Evolutionary conservation across 2,888 invertebrate genomes (phyloP).

Genomic region (Eupithecia pulchellata): DNA sequence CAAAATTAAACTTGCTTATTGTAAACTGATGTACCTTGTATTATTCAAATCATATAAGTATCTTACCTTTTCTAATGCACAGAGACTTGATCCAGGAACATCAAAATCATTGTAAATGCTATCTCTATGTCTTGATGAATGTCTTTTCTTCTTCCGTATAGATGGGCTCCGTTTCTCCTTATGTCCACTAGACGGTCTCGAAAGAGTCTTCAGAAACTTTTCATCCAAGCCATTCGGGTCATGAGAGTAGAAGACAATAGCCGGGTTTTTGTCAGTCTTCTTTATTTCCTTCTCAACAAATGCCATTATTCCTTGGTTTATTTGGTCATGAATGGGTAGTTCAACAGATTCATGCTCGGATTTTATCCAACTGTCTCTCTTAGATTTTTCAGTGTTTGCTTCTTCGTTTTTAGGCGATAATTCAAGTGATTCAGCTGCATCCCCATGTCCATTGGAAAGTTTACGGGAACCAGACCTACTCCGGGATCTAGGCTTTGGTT

Average conservation of each 20-base stretch:
- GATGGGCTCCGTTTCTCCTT: slow-evolving; percentile 81
- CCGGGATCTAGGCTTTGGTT: slow-evolving; percentile 61
- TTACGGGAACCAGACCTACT: slow-evolving; percentile 73
- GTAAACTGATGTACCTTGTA: neutral
- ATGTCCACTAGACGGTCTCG: slow-evolving; percentile 79
- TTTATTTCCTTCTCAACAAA: slow-evolving; percentile 83
- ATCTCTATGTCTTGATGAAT: slow-evolving; percentile 77
- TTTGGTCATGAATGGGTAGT: slow-evolving; percentile 85
- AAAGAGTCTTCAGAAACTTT: slow-evolving; percentile 74
- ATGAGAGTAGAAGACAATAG: slow-evolving; percentile 81
- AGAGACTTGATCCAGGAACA: slow-evolving; percentile 80
- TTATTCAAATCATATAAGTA: neutral
- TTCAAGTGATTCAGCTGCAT: slow-evolving; percentile 50
- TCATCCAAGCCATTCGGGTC: slow-evolving; percentile 81
- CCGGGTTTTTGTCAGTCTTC: slow-evolving; percentile 79
- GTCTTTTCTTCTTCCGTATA: slow-evolving; percentile 78
- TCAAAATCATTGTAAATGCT: slow-evolving; percentile 81
- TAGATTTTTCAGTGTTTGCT: slow-evolving; percentile 63
- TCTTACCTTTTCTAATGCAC: slow-evolving; percentile 78
- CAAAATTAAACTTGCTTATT: neutral
- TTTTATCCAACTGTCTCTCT: slow-evolving; percentile 79
- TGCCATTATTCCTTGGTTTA: slow-evolving; percentile 81
- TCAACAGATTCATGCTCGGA: slow-evolving; percentile 85
- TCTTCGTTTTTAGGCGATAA: slow-evolving; percentile 51
- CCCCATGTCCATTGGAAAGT: slow-evolving; percentile 73